Conservation (phyloP, 2,888 invertebrate species). For the Lordiphosa fenestrarum region DNA sequence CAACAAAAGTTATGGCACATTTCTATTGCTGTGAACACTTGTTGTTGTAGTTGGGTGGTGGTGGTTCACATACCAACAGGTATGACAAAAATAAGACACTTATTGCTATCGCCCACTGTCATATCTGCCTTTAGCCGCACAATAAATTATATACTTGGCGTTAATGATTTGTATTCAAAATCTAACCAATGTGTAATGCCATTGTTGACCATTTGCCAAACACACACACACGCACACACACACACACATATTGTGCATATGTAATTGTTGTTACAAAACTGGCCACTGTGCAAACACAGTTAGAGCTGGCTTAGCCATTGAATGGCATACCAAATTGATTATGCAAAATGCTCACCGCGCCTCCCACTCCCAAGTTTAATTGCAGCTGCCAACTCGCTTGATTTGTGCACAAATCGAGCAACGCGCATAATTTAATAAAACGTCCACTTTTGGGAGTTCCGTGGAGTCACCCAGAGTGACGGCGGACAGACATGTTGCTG, state of each 20-base stretch:
- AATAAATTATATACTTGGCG: constrained; percentile 2
- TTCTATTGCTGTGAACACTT: too few species aligned
- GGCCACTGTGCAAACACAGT: constrained; percentile 10
- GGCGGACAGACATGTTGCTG: constrained; percentile 36
- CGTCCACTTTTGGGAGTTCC: neutral
- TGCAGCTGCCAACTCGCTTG: constrained; percentile 5
- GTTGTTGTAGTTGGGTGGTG: too few species aligned
- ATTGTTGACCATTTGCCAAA: constrained; percentile 39
- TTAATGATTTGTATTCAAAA: constrained; percentile 30
- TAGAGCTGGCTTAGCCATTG: constrained; percentile 4
- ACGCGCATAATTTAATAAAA: constrained; percentile 27
- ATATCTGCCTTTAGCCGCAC: neutral
- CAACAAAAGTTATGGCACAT: too few species aligned
- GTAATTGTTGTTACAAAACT: constrained; percentile 43
- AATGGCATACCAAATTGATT: constrained; percentile 19
- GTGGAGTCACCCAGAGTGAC: constrained; percentile 19
- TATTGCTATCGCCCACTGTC: too few species aligned
- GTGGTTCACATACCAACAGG: too few species aligned
- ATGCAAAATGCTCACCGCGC: constrained; percentile 15
- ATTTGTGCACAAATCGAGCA: constrained; percentile 31
- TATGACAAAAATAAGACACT: too few species aligned
- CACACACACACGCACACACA: constrained; percentile 15
- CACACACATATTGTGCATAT: neutral
- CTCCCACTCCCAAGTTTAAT: too few species aligned
- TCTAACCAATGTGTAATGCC: constrained; percentile 51